Conservation (phyloP, 2,888 invertebrate species). For the Gari tellinella region DNA sequence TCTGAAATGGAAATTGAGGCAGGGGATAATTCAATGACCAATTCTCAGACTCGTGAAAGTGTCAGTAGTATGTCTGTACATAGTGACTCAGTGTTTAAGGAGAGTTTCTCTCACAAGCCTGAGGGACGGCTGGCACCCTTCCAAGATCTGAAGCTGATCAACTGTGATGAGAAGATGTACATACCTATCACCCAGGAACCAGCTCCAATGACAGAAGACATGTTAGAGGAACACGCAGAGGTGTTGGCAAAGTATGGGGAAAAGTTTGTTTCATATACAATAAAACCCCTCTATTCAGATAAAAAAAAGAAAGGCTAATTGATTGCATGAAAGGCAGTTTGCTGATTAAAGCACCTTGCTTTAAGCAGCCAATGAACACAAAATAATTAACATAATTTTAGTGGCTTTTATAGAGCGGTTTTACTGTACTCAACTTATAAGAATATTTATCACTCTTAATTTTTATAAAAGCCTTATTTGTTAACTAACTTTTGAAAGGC, state of each 20-base stretch:
- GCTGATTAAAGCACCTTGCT: no score
- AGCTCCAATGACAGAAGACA: conserved; percentile 98
- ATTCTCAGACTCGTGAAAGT: conserved; percentile 37
- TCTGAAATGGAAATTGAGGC: conserved; percentile 34
- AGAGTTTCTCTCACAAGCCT: conserved; percentile 84
- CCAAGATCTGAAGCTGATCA: conserved; percentile 88
- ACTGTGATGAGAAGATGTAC: conserved; percentile 90
- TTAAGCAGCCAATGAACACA: no score
- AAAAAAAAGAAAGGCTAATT: no score
- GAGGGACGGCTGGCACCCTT: conserved; percentile 90
- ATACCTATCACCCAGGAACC: conserved; percentile 94
- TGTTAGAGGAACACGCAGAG: conserved; percentile 96
- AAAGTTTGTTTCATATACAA: no score
- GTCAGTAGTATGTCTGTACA: conserved; percentile 38
- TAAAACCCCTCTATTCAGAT: no score
- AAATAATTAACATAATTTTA: no score
- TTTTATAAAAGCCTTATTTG: no score
- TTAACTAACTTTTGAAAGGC: no score
- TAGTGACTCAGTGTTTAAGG: conserved; percentile 67
- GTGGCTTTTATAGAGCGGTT: no score
- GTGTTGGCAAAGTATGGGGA: conserved; percentile 88
- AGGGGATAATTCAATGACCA: conserved; percentile 31
- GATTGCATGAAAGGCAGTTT: no score
- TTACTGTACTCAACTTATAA: no score
- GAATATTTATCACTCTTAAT: no score